phyloP scores from a whole-genome alignment of 2,113 vertebrate species.

The Arothron firmamentum region DNA sequence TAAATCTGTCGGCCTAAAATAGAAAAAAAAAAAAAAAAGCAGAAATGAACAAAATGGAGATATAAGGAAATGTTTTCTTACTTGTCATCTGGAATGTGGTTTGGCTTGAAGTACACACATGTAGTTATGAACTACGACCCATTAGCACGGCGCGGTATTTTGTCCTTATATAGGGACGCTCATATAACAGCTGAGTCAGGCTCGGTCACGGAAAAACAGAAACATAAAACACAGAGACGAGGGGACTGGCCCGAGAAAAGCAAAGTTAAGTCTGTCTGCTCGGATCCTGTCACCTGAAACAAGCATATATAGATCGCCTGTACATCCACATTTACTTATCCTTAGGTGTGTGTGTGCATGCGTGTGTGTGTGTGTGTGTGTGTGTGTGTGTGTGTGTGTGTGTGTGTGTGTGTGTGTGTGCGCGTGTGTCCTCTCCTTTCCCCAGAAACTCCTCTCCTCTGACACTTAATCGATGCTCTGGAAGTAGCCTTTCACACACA shows the following conservation, averaged over 20 bases:
- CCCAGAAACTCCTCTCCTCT: constrained; percentile 76
- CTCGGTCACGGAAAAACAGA: constrained; percentile 48
- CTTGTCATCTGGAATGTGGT: constrained; percentile 12
- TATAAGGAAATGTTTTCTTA: constrained; percentile 4
- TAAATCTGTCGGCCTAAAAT: background rate
- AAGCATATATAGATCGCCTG: constrained; percentile 1
- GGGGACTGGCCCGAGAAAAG: constrained; percentile 51
- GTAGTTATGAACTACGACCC: constrained; percentile 21
- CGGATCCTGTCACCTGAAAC: constrained; percentile 67
- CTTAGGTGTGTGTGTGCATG: constrained; percentile 3
- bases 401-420: constrained; percentile 13
- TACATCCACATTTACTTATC: background rate
- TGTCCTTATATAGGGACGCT: constrained; percentile 71
- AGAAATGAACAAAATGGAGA: constrained; percentile 1
- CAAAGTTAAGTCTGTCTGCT: constrained; percentile 60
- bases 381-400: constrained; percentile 6
- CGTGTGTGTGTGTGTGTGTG: constrained; percentile 9
- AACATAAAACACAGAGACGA: constrained; percentile 64
- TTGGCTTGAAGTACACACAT: constrained; percentile 6
- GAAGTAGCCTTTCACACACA: constrained; percentile 91
- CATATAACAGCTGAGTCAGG: constrained; percentile 49
- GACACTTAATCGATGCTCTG: constrained; percentile 90
- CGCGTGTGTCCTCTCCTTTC: constrained; percentile 58
- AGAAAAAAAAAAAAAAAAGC: background rate
- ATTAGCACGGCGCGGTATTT: constrained; percentile 27